A percentile compares a stretch with the other conserved stretches of the same genome.
Evolutionary conservation across 2,888 invertebrate genomes (phyloP).

Genomic region (Aleiodes testaceus): DNA sequence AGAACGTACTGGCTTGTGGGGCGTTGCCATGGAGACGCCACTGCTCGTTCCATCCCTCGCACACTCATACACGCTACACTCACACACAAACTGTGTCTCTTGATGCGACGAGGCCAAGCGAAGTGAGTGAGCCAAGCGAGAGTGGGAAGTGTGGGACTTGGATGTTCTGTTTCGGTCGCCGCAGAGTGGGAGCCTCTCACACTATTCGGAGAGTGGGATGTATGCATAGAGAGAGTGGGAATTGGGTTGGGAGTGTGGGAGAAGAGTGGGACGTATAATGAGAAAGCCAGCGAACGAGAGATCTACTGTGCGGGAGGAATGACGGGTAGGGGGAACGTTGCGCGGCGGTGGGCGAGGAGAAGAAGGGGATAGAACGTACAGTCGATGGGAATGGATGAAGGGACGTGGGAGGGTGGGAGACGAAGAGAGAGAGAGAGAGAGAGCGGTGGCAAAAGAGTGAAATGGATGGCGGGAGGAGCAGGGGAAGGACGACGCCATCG

Average conservation of each 20-base stretch:
- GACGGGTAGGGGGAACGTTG: slow-evolving; percentile 7
- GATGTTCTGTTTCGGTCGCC: slow-evolving; percentile 25
- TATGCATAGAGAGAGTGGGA: slow-evolving; percentile 39
- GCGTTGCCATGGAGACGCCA: slow-evolving; percentile 70
- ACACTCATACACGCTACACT: slow-evolving; percentile 13
- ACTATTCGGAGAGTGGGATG: slow-evolving; percentile 40
- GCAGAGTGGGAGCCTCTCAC: slow-evolving; percentile 31
- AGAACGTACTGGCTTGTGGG: slow-evolving; percentile 64
- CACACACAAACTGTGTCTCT: slow-evolving; percentile 4
- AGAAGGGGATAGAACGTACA: too few relatives aligned
- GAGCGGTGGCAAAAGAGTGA: slow-evolving; percentile 32
- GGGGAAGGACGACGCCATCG: slow-evolving; percentile 47
- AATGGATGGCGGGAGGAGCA: slow-evolving; percentile 33
- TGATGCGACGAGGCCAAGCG: slow-evolving; percentile 36
- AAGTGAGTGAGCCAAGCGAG: slow-evolving; percentile 41
- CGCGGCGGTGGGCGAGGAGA: too few relatives aligned
- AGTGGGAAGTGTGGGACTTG: slow-evolving; percentile 45
- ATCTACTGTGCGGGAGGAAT: slow-evolving; percentile 49
- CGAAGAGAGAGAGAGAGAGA: slow-evolving; percentile 39
- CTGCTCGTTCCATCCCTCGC: slow-evolving; percentile 48
- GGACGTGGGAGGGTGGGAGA: slow-evolving; percentile 28
- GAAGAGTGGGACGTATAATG: slow-evolving; percentile 38
- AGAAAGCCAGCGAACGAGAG: slow-evolving; percentile 44
- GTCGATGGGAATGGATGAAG: slow-evolving; percentile 42
- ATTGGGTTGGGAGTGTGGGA: slow-evolving; percentile 45